phyloP scores from a whole-genome alignment of 2,797 vertebrate genomes.

The Gila robusta region DNA sequence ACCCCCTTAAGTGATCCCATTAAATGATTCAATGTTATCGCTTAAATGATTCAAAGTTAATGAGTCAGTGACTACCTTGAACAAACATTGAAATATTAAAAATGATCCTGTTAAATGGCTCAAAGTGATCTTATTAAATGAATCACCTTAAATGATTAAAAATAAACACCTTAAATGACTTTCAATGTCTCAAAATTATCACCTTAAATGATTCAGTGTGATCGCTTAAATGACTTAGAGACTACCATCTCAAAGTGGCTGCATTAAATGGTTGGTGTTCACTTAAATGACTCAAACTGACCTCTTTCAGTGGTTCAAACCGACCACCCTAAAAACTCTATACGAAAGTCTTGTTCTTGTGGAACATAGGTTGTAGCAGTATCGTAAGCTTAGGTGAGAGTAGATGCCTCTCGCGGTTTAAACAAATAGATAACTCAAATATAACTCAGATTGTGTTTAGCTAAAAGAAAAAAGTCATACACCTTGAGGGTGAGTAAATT shows the following conservation, averaged over 20 bases:
- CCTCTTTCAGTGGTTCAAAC: neutral
- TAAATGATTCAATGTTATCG: neutral
- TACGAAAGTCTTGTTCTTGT: too few species aligned
- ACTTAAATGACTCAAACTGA: neutral
- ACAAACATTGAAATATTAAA: neutral
- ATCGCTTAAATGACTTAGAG: neutral
- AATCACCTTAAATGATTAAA: neutral
- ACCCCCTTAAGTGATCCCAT: neutral
- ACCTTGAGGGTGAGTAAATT: too few species aligned
- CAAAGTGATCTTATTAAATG: neutral
- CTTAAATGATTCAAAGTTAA: neutral
- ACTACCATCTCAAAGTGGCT: neutral
- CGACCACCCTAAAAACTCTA: neutral
- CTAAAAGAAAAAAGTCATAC: too few species aligned
- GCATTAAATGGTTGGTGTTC: neutral
- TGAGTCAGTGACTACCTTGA: neutral
- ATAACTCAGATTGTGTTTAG: too few species aligned
- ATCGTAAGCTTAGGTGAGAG: too few species aligned
- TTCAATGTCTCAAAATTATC: neutral
- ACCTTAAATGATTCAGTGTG: slow-evolving; percentile 1
- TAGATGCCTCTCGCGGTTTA: too few species aligned
- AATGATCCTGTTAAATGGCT: neutral
- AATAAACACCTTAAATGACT: neutral
- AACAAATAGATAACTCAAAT: too few species aligned
- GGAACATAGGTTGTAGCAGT: too few species aligned